phyloP scores from a whole-genome alignment of 64 coral and sea anemone species.

The Montipora cactus region DNA sequence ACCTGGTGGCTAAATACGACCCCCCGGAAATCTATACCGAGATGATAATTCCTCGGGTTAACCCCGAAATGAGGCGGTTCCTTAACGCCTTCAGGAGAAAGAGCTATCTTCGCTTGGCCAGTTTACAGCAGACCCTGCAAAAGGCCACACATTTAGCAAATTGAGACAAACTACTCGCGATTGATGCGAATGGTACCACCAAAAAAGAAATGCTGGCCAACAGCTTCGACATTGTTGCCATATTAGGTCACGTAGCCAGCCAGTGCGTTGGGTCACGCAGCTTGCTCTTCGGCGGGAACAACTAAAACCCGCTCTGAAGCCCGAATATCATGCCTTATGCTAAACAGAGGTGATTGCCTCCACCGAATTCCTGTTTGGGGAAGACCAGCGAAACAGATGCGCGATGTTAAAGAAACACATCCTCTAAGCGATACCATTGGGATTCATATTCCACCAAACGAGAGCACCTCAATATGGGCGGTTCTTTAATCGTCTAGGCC shows the following conservation, averaged over 20 bases:
- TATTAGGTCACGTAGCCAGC: background rate
- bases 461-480: no score
- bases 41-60: background rate
- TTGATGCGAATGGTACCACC: background rate
- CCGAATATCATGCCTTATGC: background rate
- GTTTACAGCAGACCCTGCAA: background rate
- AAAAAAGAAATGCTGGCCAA: background rate
- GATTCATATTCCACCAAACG: background rate
- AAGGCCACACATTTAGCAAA: background rate
- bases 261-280: background rate
- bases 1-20: background rate
- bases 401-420: constrained; percentile 16
- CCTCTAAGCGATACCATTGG: background rate
- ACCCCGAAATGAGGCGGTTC: background rate
- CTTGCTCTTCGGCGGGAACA: constrained; percentile 16
- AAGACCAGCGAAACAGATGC: background rate
- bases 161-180: background rate
- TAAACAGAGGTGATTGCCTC: background rate
- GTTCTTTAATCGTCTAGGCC: no score
- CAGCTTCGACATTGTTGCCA: no score
- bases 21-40: constrained; percentile 4
- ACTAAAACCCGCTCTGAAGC: constrained; percentile 12
- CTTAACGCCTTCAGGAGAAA: background rate
- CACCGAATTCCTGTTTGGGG: background rate
- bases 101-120: background rate